Evolutionary conservation across 2,113 vertebrate genomes (phyloP), one percentile per base, ranked within the genome.

Genomic region (Planiliza haematocheilus): DNA sequence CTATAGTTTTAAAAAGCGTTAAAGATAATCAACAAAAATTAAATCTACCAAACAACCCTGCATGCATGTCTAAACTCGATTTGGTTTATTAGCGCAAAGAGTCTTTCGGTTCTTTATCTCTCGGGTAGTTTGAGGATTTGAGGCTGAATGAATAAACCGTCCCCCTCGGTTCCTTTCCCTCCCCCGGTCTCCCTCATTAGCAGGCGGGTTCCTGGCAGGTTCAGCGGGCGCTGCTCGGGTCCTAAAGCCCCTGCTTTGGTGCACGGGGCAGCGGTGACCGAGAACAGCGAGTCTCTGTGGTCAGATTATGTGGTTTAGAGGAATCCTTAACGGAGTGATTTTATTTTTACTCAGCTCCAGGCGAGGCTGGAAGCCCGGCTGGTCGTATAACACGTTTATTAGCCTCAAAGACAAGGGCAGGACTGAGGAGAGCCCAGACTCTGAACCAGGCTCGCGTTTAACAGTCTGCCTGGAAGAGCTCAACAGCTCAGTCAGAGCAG

Each of bases 351-450:
- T 81, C 51, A 36, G 20, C 66, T 82, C 53, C 71, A 77, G 77
- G 66, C 74, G 52, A 85, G 60, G 38, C 80, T 83, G 77, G 73
- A 76, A 66, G 79, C n/a, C 75, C 37, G 71, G 36, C 68, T 77
- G 84, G 53, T 86, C 77, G 69, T 83, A 90, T 83, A 87, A 86
- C 79, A 84, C 70, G 77, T 90, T 91, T 91, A 90, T 89, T 88
- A 89, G 76, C 52, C 77, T 73, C 49, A 51, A 51, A 81, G 75
- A 88, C 81, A 57, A 70, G 85, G 43, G 65, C 64, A 24, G 50
- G 83, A 81, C 61, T 77, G 77, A 86, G 80, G 58, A 16, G 48
- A 7, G 60, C 58, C 37, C 67, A 17, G 42, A 66, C 51, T 57
- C 60, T 17, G 77, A 37, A 56, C 63, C 70, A 61, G 58, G 10